Percentiles rank a stretch among this genome's conserved stretches.
Evolutionary conservation across 2,113 vertebrate genomes (phyloP).

Genomic region (Zosterops hypoxanthus): DNA sequence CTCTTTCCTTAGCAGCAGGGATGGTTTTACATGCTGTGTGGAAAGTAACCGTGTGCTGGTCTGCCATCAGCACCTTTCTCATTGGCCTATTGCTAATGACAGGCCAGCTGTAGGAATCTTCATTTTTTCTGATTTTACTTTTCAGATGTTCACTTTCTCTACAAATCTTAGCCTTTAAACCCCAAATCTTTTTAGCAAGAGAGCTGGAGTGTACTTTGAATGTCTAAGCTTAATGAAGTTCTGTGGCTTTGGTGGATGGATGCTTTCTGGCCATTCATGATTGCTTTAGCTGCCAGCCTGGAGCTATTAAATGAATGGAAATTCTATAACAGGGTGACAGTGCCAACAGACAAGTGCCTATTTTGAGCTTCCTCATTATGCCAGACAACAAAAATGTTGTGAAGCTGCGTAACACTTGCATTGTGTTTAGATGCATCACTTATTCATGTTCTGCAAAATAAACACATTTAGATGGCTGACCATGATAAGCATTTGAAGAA

Average conservation of each 20-base stretch:
- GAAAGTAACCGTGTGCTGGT: neutral
- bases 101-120: neutral
- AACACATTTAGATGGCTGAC: slow-evolving; percentile 1
- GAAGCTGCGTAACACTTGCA: neutral
- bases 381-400: slow-evolving; percentile 5
- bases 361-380: neutral
- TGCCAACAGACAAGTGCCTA: neutral
- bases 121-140: neutral
- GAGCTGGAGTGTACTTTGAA: neutral
- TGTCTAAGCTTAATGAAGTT: neutral
- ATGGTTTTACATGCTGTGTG: neutral
- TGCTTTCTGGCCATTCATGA: neutral
- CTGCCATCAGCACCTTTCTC: neutral
- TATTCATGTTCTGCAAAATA: slow-evolving; percentile 12
- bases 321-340: neutral
- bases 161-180: neutral
- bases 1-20: neutral
- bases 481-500: slow-evolving; percentile 24
- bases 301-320: slow-evolving; percentile 20
- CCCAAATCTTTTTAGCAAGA: neutral
- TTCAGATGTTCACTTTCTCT: neutral
- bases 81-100: neutral
- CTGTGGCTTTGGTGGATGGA: neutral
- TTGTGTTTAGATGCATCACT: slow-evolving; percentile 26
- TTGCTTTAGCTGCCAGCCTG: neutral